These are phyloP conservation scores for Tachysurus fulvidraco DNA, from an alignment of 2,113 vertebrate genomes.

Conservation along the genomic window DNA sequence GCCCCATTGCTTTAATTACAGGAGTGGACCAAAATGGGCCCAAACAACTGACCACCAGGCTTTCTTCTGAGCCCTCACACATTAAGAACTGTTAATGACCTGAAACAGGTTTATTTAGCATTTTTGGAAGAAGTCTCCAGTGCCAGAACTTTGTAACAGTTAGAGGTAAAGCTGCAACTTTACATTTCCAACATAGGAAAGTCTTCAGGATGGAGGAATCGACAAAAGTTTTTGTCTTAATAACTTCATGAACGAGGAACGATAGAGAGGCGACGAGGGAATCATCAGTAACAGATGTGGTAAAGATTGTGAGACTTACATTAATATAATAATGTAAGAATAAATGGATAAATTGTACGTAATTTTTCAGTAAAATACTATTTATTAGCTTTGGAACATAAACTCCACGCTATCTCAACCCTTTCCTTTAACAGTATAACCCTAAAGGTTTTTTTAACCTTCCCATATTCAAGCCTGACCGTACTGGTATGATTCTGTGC, in stretches of 20 bases:
- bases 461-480: not conserved
- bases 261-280: not conserved
- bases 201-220: not conserved
- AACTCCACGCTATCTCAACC: not conserved
- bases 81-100: not conserved
- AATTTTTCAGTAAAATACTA: not conserved
- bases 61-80: not conserved
- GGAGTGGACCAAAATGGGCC: not conserved
- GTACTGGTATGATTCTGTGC: not conserved
- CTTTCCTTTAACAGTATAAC: not conserved
- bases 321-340: not conserved
- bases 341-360: not conserved
- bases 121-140: not conserved
- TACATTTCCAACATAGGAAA: not conserved
- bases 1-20: not conserved
- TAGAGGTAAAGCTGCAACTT: not conserved
- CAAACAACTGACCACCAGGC: not conserved
- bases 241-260: not conserved
- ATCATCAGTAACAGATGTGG: not conserved
- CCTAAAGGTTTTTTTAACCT: not conserved
- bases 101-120: not conserved
- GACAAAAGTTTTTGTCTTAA: not conserved
- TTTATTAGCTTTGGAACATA: not conserved
- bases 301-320: no score
- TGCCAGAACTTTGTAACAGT: not conserved